phyloP scores from a whole-genome alignment of 2,113 vertebrate genomes.

The Zonotrichia leucophrys region DNA sequence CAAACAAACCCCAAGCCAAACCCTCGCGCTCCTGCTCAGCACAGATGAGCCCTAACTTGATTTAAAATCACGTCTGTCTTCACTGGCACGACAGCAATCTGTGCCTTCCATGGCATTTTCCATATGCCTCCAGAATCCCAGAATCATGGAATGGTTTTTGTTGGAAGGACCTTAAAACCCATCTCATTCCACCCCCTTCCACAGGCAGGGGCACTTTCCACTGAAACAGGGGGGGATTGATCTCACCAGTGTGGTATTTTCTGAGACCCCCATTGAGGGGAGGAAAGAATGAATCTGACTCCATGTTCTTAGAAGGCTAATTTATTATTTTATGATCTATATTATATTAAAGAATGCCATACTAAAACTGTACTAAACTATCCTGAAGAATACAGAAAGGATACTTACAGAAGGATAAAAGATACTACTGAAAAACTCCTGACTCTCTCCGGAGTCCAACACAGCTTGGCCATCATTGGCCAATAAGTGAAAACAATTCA shows the following conservation, averaged over 20 bases:
- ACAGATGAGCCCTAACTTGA: rapidly evolving
- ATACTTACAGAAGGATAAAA: no score
- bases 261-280: no score
- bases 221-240: not conserved
- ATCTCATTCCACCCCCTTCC: not conserved
- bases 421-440: no score
- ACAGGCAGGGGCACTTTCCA: not conserved
- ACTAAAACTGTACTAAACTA: no score
- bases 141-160: not conserved
- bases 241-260: not conserved
- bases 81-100: not conserved
- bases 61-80: not conserved
- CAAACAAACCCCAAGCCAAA: rapidly evolving
- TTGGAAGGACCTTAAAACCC: not conserved
- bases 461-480: no score
- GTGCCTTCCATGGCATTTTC: not conserved
- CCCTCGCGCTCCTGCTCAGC: rapidly evolving
- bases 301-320: no score
- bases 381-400: no score
- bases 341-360: no score
- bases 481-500: no score
- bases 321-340: no score
- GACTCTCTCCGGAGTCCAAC: no score
- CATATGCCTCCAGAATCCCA: rapidly evolving
- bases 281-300: no score